Conservation (phyloP, 2,888 invertebrate species). For the Lottia gigantea region DNA sequence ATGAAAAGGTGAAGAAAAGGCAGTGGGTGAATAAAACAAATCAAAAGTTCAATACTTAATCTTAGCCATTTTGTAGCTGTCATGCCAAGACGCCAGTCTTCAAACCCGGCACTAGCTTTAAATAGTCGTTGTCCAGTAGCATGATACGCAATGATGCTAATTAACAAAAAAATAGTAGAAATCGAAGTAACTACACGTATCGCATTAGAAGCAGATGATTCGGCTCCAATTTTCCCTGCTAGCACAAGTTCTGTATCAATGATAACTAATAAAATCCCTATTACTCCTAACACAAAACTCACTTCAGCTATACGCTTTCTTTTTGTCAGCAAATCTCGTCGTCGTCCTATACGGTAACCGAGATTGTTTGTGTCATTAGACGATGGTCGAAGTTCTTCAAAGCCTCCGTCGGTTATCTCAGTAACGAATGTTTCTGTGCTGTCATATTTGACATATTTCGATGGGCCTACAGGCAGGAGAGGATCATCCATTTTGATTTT, state of each 20-base stretch:
- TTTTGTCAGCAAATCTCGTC: conserved; percentile 50
- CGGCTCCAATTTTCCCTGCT: conserved; percentile 31
- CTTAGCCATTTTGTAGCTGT: conserved; percentile 43
- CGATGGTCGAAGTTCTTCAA: conserved; percentile 23
- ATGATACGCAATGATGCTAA: conserved; percentile 47
- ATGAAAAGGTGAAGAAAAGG: conserved; percentile 41
- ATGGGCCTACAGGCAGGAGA: conserved; percentile 26
- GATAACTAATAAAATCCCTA: conserved; percentile 46
- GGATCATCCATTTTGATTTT: conserved; percentile 26
- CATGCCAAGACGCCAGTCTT: conserved; percentile 51
- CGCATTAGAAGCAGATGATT: conserved; percentile 39
- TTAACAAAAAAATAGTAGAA: conserved; percentile 44
- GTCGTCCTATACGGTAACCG: conserved; percentile 47
- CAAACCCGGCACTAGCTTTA: conserved; percentile 48
- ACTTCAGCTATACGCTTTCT: conserved; percentile 51
- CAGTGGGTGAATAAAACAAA: conserved; percentile 54
- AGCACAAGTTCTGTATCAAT: conserved; percentile 52
- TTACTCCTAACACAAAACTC: conserved; percentile 42
- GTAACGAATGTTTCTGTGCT: conserved; percentile 50
- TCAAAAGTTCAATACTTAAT: conserved; percentile 41
- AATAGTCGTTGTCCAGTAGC: conserved; percentile 46
- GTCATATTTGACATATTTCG: conserved; percentile 47
- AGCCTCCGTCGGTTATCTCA: conserved; percentile 34
- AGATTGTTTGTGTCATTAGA: conserved; percentile 33
- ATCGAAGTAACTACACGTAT: conserved; percentile 49